Base-by-base conservation (phyloP, 2,113 vertebrate species). In the Anthoscopus minutus region DNA sequence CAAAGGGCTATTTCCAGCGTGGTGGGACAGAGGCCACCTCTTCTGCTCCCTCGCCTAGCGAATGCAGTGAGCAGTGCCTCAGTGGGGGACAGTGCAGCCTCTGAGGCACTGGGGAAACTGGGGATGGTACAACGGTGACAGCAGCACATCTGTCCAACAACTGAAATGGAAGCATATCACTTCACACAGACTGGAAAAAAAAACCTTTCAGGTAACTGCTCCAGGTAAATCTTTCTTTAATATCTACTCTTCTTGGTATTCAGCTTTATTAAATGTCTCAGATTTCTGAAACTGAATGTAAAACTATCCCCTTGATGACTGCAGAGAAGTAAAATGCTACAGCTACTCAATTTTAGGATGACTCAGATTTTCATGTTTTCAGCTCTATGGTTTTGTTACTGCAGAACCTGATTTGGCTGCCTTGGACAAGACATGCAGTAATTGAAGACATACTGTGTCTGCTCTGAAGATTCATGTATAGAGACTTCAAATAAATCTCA, bases 41-140 rank as follows among this genome's bases (percentile, higher is more conserved):
- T 83, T 66, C 72, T 45, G 31, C 20, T 30, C 6, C 5, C 35
- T 70, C 0, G 0, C 24, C 25, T 13, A 27, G 10, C 15, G n/a
- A 11, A 37, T 40, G 37, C 28, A 50, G 31, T 13, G 20, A 83
- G 30, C 33, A 54, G 56, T n/a, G 31, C 30, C 35, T 64, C 40
- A 44, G 1, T 0, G 0, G 9, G 30, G 11, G 7, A 37, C 5
- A 38, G 13, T 0, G 0, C 24, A 81, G 62, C 20, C 38, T 50
- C 31, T 0, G 3, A 13, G 60, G 28, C 37, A 16, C 12, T 15
- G 19, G 24, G 14, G 28, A 62, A 81, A 27, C 16, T n/a, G 35
- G 20, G 28, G 38, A 33, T 5, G 3, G 33, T 51, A 42, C 44
- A 48, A 51, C 1, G 2, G n/a, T 25, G 51, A 18, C 42, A 90